Evolutionary conservation across 2,797 vertebrate species (phyloP), one percentile per base, ranked within the genome.

Genomic region (Myotis pilosus): DNA sequence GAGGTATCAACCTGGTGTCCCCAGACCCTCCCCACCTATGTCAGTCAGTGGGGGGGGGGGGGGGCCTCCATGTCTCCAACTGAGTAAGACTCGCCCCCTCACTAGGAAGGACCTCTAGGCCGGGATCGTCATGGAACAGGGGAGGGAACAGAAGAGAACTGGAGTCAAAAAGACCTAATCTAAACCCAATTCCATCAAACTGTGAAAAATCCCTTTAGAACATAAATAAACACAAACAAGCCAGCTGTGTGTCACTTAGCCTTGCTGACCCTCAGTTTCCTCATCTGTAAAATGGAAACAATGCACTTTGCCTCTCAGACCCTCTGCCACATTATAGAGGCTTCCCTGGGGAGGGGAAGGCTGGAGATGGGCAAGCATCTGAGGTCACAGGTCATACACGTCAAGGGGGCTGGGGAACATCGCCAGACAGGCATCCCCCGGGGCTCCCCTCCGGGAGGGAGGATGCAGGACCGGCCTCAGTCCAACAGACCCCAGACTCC

Each of bases 391-490:
- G 22, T 28, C 49, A 51, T n/a, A 8, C 3, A 6, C 1, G 22
- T 57, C 74, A 41, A n/a, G 17, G 62, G 75, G 47, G 2, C 53
- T 3, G 20, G 60, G 74, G 47, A 23, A 12, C 9, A 13, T 28
- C 1, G 20, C 60, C 13, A 12, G 11, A 47, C 1, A 1, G n/a
- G 13, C 20, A 36, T 10, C 80, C 23, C 28, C 41, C 0, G 0
- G 66, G 30, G 28, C 33, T 86, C 33, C 13, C 49, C 25, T 28
- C 49, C 17, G 79, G 33, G 41, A 8, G 47, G 6, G 28, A 62
- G 60, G 28, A 62, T 62, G 60, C 60, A 30, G 60, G 28, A 28
- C 6, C 6, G 1, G 6, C 62, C 30, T 17, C n/a, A 15, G 62
- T 64, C 62, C 28, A n/a, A 36, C 0, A n/a, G 5, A 19, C 28